Evolutionary conservation across 2,113 vertebrate species (phyloP), one percentile per base, ranked within the genome.

Genomic region (Oryzias woworae): DNA sequence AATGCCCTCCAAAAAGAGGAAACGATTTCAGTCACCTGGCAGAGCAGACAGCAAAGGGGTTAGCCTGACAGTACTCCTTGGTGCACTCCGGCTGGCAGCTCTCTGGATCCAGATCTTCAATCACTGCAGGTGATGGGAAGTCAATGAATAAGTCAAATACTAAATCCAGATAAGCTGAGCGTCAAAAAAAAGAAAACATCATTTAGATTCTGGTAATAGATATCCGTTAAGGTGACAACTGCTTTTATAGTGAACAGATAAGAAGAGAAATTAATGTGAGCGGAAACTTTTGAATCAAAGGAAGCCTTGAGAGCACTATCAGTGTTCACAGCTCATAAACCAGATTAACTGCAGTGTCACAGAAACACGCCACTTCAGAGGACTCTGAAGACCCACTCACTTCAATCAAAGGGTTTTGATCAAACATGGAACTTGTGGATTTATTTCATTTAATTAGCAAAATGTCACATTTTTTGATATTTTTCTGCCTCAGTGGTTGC

Each of bases 11-110:
- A 15, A 36, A 1, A 1, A 14, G 17, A 1, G 2, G 2, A 10
- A 15, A 7, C 1, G 6, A 6, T 4, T 31, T 2, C 1, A 14
- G 26, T 73, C 65, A 92, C 90, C 84, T 84, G 57, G 89, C 89
- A 7, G 89, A 91, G 80, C 90, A 91, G 65, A 89, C 77, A 46
- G 73, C 77, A 15, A 75, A 65, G 0, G 84, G 87, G 57, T 91
- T 84, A 5, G 72, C 76, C 48, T 71, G 79, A 43, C 91, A 91
- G 80, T 80, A 88, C 42, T 90, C 86, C 77, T 62, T 80, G 23
- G 85, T 89, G 74, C 90, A 92, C 10, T 89, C 88, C 14, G 89
- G 84, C 1, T 61, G 79, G 58, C 90, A 90, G 36, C 18, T 74
- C 57, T 88, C 80, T 1, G 71, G 53, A 44, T 87, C 79, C 31